Evolutionary conservation across 30 jellyfish, hydroid and myxozoan species (phyloP).

Genomic region (Turritopsis rubra): DNA sequence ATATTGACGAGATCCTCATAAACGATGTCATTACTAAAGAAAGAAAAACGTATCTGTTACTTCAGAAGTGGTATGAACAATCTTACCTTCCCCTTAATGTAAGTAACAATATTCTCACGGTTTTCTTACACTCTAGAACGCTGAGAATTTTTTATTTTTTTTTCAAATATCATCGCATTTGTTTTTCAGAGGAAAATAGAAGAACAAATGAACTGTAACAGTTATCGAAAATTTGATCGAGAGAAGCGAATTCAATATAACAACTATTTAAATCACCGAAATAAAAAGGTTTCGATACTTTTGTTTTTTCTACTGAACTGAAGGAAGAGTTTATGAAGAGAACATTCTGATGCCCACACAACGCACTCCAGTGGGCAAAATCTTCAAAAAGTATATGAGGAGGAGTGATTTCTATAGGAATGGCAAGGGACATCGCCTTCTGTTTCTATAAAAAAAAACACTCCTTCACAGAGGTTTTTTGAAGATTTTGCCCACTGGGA

Average conservation of each 20-base stretch:
- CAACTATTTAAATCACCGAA: conserved; percentile 51
- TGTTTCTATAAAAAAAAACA: too few relatives aligned
- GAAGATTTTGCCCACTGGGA: too few relatives aligned
- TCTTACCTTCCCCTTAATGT: conserved; percentile 73
- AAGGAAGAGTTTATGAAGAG: too few relatives aligned
- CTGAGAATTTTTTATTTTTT: neutral
- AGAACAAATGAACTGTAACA: conserved; percentile 54
- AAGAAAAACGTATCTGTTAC: conserved; percentile 41
- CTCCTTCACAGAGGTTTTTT: too few relatives aligned
- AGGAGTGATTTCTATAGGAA: too few relatives aligned
- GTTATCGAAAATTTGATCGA: conserved; percentile 39
- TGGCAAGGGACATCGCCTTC: too few relatives aligned
- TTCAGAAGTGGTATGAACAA: conserved; percentile 58
- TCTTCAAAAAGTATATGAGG: too few relatives aligned
- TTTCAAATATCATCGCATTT: too few relatives aligned
- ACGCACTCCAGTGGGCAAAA: too few relatives aligned
- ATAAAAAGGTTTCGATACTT: conserved; percentile 43
- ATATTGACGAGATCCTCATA: conserved; percentile 35
- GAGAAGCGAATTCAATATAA: conserved; percentile 40
- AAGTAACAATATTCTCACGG: neutral
- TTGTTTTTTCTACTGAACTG: too few relatives aligned
- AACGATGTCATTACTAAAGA: conserved; percentile 40
- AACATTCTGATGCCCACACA: too few relatives aligned
- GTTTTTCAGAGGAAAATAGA: conserved; percentile 28
- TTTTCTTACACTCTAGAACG: neutral